Percentiles rank a stretch among this genome's conserved stretches.
Conservation (phyloP, 2,888 invertebrate genomes). For the Thereva unica region DNA sequence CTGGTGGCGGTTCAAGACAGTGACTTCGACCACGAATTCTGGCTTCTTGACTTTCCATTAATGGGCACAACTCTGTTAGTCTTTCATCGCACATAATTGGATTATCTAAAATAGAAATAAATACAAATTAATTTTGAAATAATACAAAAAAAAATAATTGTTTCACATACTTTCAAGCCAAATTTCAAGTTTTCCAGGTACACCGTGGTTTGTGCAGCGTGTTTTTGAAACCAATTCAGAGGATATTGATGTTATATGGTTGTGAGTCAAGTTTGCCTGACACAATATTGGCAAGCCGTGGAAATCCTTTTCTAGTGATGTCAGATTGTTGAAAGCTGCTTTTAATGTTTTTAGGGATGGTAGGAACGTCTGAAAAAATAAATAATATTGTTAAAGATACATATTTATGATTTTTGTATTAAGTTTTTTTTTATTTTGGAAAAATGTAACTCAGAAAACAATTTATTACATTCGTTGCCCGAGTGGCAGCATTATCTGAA, state of each 20-base stretch:
- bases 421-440: too few relatives aligned
- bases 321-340: conserved; percentile 77
- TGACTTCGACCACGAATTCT: conserved; percentile 71
- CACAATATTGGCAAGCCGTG: conserved; percentile 81
- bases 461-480: too few relatives aligned
- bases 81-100: conserved; percentile 76
- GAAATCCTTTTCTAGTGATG: conserved; percentile 76
- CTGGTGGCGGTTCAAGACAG: conserved; percentile 56
- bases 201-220: conserved; percentile 77
- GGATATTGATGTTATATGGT: conserved; percentile 73
- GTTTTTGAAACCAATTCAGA: conserved; percentile 79
- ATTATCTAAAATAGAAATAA: conserved; percentile 65
- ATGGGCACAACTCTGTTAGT: conserved; percentile 70
- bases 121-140: too few relatives aligned
- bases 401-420: background rate
- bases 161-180: conserved; percentile 73
- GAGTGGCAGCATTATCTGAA: too few relatives aligned
- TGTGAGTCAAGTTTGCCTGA: conserved; percentile 77
- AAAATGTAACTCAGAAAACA: too few relatives aligned
- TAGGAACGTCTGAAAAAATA: conserved; percentile 68
- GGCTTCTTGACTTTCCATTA: conserved; percentile 73
- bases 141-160: background rate
- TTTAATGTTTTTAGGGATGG: conserved; percentile 76
- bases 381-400: background rate
- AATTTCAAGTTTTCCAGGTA: conserved; percentile 69